Evolutionary conservation across 1,140 invertebrate genomes (phyloP).

Genomic region (Tetraneura akinire): DNA sequence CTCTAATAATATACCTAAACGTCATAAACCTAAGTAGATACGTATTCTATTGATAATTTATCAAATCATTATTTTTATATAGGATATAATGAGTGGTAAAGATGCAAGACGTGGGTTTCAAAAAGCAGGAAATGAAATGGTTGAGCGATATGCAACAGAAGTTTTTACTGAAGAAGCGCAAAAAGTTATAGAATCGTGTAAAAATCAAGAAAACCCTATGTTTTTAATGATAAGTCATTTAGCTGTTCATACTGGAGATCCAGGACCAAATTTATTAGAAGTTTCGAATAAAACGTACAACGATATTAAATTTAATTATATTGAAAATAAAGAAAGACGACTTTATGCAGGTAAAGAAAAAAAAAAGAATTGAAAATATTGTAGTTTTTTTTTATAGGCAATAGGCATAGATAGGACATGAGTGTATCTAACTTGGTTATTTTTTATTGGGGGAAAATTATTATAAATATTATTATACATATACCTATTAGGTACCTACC

Average conservation of each 20-base stretch:
- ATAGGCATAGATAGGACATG: too few relatives aligned
- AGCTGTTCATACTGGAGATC: slow-evolving; percentile 73
- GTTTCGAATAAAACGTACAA: slow-evolving; percentile 70
- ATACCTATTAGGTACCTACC: too few relatives aligned
- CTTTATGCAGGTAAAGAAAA: slow-evolving; percentile 75
- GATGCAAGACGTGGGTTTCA: slow-evolving; percentile 54
- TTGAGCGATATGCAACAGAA: slow-evolving; percentile 64
- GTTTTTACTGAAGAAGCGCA: slow-evolving; percentile 64
- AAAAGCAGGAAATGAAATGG: slow-evolving; percentile 55
- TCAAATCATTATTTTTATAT: neutral
- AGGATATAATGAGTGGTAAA: slow-evolving; percentile 24
- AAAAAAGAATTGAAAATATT: neutral
- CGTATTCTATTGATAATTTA: too few relatives aligned
- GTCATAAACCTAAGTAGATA: too few relatives aligned
- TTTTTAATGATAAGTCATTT: slow-evolving; percentile 81
- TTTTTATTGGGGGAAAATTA: too few relatives aligned
- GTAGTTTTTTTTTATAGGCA: too few relatives aligned
- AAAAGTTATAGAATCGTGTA: slow-evolving; percentile 63
- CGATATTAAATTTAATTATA: slow-evolving; percentile 73
- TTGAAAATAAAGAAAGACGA: slow-evolving; percentile 71
- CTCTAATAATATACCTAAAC: too few relatives aligned
- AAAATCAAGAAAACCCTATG: slow-evolving; percentile 63
- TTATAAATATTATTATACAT: too few relatives aligned
- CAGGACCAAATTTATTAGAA: slow-evolving; percentile 69
- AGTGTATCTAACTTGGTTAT: too few relatives aligned